Evolutionary conservation across 2,113 vertebrate genomes (phyloP), one percentile per base, ranked within the genome.

Genomic region (Alosa alosa): DNA sequence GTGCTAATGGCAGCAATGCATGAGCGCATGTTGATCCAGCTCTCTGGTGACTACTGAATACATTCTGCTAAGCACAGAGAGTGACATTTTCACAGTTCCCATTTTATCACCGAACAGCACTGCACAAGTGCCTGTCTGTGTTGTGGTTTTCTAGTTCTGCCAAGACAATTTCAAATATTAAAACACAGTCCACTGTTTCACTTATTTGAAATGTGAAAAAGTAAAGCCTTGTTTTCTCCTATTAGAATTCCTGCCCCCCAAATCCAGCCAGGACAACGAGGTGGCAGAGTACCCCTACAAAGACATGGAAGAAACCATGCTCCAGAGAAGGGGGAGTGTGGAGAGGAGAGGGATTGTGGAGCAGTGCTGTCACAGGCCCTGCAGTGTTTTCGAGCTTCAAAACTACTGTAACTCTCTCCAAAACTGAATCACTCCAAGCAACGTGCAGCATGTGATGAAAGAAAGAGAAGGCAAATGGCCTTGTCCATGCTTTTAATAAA

Each of bases 311-410:
- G 94, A 94, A 44, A 90, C 94, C 90, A 94, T 93, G 86, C 95
- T 94, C 90, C 98, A 98, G 91, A 90, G 97, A 0, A 31, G 31
- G 31, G 97, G 98, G 60, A 99, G 99, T 0, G 97, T 99, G 85
- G 97, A 99, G 86, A 60, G 18, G 91, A 90, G 97, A 0, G 97
- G 98, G 57, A 99, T 99, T 0, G 97, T 99, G 85, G 97, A 99
- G 86, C 96, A 97, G 90, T 99, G 98, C 91, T 99, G 98, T 88
- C 95, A 96, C 88, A 95, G 94, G 64, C 93, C 96, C 4, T 99
- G 98, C 89, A 97, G 96, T 68, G 91, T 98, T 81, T 95, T 96
- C 45, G 96, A 98, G 57, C 95, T 99, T 91, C 95, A 98, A 91
- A 97, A 95, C 89, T 99, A 99, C 95, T 99, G 98, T 92, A 97